Conservation (phyloP, 2,888 invertebrate species). For the Papilio elwesi region DNA sequence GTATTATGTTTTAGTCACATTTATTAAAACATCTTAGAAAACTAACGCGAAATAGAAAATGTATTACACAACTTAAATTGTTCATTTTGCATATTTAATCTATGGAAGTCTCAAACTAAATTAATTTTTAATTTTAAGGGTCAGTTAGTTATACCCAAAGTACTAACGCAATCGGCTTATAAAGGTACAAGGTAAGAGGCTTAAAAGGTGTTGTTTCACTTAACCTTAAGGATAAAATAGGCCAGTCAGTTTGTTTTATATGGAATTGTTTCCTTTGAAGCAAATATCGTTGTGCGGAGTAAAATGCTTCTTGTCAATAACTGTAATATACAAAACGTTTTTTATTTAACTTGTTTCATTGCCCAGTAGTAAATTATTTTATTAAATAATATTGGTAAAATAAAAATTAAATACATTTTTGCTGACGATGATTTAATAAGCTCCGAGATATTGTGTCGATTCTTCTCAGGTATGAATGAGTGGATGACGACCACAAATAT, state of each 20-base stretch:
- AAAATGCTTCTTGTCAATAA: not conserved
- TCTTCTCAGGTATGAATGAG: too few species aligned
- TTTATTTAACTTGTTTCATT: too few species aligned
- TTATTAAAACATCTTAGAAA: too few species aligned
- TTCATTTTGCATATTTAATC: not conserved
- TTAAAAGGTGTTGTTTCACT: slow-evolving; percentile 38
- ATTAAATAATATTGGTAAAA: too few species aligned
- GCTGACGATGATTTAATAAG: too few species aligned
- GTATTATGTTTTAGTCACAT: too few species aligned
- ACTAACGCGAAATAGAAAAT: not conserved
- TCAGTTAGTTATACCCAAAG: slow-evolving; percentile 24
- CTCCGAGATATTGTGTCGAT: too few species aligned
- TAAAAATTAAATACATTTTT: too few species aligned
- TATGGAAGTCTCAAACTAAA: slow-evolving; percentile 6
- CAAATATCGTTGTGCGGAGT: slow-evolving; percentile 5
- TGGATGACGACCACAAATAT: too few species aligned
- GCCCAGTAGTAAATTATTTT: too few species aligned
- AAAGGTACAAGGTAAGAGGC: slow-evolving; percentile 36
- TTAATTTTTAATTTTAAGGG: slow-evolving; percentile 15
- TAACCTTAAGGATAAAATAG: slow-evolving; percentile 31
- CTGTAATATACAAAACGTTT: too few species aligned
- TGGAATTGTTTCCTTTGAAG: slow-evolving; percentile 11
- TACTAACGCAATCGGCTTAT: slow-evolving; percentile 34
- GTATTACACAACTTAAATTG: not conserved
- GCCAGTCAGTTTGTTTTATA: slow-evolving; percentile 29